These are phyloP conservation scores for Xanthia icteritia DNA, from an alignment of 2,888 invertebrate species.

Conservation along the genomic window DNA sequence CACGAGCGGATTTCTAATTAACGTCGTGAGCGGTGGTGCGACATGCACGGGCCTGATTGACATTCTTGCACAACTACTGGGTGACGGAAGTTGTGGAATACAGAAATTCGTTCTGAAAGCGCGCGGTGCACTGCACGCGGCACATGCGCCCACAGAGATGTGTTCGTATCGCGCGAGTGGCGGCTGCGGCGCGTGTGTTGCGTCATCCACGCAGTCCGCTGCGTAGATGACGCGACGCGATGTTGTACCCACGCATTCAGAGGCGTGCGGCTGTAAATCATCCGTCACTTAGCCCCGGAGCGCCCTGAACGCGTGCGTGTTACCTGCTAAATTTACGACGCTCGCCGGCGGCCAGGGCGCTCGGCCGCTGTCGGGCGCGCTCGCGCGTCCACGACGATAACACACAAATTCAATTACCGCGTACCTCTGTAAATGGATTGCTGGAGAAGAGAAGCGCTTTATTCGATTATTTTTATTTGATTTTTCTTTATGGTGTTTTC, in stretches of 20 bases:
- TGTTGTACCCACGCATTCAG: neutral
- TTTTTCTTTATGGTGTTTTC: conserved; percentile 37
- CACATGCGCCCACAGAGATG: neutral
- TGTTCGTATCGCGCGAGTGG: neutral
- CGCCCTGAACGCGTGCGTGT: neutral
- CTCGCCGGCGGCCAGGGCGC: neutral
- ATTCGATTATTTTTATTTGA: no score
- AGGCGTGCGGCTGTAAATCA: neutral
- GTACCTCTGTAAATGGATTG: conserved; percentile 42
- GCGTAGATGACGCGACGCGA: neutral
- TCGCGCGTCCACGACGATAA: conserved; percentile 20
- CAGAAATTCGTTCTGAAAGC: neutral
- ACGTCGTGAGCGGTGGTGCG: neutral
- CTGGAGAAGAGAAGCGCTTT: conserved; percentile 24
- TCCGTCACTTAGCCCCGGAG: neutral
- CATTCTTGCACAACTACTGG: conserved; percentile 44
- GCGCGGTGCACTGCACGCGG: no score
- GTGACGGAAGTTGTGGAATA: neutral
- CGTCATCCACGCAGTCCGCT: no score
- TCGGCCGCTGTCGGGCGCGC: neutral
- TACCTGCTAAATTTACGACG: conserved; percentile 1
- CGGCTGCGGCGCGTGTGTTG: no score
- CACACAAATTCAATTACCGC: conserved; percentile 46
- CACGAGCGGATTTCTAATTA: conserved; percentile 33
- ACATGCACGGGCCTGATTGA: conserved; percentile 37